phyloP scores from a whole-genome alignment of 2,113 vertebrate species.

The Cygnus atratus region DNA sequence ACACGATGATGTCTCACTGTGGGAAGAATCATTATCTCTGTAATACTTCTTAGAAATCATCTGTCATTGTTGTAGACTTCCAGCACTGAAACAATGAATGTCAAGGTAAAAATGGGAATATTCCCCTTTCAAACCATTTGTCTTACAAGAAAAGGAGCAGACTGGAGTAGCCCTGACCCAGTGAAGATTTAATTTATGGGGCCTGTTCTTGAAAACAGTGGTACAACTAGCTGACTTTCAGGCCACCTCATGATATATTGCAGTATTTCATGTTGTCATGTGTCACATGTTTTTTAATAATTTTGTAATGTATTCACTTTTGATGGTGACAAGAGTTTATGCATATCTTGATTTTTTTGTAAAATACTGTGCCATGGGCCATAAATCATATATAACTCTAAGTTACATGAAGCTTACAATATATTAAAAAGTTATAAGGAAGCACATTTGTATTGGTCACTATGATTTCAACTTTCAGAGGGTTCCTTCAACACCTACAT shows the following conservation, averaged over 20 bases:
- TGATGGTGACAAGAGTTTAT: not conserved
- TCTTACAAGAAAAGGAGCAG: not conserved
- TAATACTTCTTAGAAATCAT: constrained; percentile 1
- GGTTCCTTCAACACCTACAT: not conserved
- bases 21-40: constrained; percentile 24
- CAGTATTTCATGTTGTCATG: not conserved
- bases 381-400: not conserved
- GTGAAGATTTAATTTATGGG: not conserved
- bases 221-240: not conserved
- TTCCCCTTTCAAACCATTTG: not conserved
- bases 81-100: not conserved
- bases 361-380: not conserved
- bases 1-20: not conserved
- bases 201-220: not conserved
- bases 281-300: not conserved
- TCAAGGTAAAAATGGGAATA: not conserved
- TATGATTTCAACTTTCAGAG: not conserved
- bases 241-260: not conserved
- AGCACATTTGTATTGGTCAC: not conserved
- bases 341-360: not conserved
- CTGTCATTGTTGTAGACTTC: not conserved
- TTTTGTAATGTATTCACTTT: not conserved
- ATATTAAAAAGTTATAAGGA: not conserved
- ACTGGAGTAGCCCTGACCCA: not conserved
- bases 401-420: not conserved